These are phyloP conservation scores for Drosophila meridionalis DNA, from an alignment of 2,888 invertebrate species.

Conservation along the genomic window DNA sequence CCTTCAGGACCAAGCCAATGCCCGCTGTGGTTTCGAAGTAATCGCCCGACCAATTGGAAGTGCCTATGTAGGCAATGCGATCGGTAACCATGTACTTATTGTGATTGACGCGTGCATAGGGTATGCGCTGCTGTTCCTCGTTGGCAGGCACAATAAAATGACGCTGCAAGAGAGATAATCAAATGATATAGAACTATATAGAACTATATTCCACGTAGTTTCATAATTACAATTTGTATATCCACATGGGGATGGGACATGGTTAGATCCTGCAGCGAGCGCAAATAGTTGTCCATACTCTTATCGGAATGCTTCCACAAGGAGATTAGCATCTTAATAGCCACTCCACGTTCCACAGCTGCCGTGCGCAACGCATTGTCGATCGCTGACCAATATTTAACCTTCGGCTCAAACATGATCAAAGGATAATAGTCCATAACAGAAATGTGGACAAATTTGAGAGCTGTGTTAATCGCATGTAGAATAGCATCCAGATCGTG, in stretches of 20 bases:
- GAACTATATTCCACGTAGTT: not conserved
- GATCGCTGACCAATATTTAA: constrained; percentile 95
- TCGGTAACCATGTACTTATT: constrained; percentile 99
- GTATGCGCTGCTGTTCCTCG: constrained; percentile 92
- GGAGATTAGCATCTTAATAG: constrained; percentile 93
- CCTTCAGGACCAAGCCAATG: constrained; percentile 89
- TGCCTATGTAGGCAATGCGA: constrained; percentile 96
- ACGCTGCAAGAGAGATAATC: constrained; percentile 40
- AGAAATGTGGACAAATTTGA: constrained; percentile 94
- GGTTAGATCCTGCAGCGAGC: constrained; percentile 90
- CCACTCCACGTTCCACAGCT: constrained; percentile 92
- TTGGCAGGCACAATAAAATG: constrained; percentile 94
- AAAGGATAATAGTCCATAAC: constrained; percentile 99
- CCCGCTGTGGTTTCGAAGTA: constrained; percentile 97
- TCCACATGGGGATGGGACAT: constrained; percentile 85
- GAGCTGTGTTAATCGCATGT: constrained; percentile 91
- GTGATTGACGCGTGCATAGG: constrained; percentile 96
- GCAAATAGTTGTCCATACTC: constrained; percentile 91
- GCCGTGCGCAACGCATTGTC: constrained; percentile 95
- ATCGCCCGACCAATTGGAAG: constrained; percentile 99
- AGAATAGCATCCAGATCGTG: constrained; percentile 94
- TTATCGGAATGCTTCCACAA: constrained; percentile 94
- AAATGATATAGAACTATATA: not conserved
- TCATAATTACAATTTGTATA: constrained; percentile 90
- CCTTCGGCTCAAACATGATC: constrained; percentile 89